Evolutionary conservation across 2,113 vertebrate species (phyloP).

Genomic region (Nyctereutes procyonoides): DNA sequence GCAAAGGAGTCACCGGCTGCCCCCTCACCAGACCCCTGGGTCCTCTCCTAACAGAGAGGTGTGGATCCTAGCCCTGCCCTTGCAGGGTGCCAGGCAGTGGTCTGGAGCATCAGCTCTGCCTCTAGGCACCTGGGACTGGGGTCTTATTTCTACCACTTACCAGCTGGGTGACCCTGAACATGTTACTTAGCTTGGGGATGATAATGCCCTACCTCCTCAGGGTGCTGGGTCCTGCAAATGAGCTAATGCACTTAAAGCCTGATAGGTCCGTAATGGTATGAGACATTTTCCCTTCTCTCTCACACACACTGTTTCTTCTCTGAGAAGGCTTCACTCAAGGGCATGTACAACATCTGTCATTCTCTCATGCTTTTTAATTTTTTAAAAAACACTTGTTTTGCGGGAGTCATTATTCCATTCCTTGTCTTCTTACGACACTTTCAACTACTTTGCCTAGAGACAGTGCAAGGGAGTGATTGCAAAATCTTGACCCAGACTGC

Average conservation of each 20-base stretch:
- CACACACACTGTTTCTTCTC: not conserved
- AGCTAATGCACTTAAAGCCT: rapidly evolving
- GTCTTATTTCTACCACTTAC: not conserved
- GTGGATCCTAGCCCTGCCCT: too few species aligned
- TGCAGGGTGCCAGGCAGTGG: too few species aligned
- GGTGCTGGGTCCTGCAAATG: too few species aligned
- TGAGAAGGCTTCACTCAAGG: not conserved
- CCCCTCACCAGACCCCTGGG: not conserved
- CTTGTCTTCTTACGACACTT: not conserved
- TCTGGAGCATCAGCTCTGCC: not conserved
- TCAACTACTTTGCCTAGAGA: not conserved
- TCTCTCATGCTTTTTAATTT: not conserved
- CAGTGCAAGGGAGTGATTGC: not conserved
- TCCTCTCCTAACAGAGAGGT: not conserved
- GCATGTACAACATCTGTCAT: not conserved
- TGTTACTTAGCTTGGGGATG: not conserved
- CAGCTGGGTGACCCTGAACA: not conserved
- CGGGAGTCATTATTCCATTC: not conserved
- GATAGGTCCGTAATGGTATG: rapidly evolving
- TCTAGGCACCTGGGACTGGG: too few species aligned
- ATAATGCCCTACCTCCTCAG: not conserved
- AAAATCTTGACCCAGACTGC: not conserved
- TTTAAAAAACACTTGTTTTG: not conserved
- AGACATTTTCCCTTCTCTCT: not conserved
- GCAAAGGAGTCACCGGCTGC: not conserved